Percentiles rank a stretch among this genome's conserved stretches.
These are phyloP conservation scores for Drosophila simulans DNA, from an alignment of 1,140 invertebrate genomes.

Conservation along the genomic window DNA sequence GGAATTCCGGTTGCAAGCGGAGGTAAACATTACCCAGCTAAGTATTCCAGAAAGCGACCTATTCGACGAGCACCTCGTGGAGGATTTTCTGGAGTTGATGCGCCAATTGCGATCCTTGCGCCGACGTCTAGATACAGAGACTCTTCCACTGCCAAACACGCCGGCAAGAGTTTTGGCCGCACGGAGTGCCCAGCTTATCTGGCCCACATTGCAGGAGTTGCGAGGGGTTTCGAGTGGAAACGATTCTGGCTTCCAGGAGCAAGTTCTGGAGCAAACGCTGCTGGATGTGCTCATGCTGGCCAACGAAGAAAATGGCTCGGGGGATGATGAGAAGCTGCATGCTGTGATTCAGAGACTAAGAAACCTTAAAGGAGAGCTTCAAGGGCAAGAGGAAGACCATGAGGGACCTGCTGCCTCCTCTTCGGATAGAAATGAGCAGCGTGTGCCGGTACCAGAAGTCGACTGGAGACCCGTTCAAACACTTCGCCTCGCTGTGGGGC, in stretches of 20 bases:
- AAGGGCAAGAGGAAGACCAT: neutral
- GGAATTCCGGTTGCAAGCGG: slow-evolving; percentile 55
- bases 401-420: neutral
- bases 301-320: slow-evolving; percentile 21
- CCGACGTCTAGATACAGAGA: slow-evolving; percentile 23
- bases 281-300: slow-evolving; percentile 60
- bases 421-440: slow-evolving; percentile 3
- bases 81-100: slow-evolving; percentile 67
- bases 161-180: slow-evolving; percentile 68
- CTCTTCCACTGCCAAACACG: slow-evolving; percentile 55
- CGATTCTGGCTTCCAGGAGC: neutral
- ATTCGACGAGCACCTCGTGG: slow-evolving; percentile 65
- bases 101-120: slow-evolving; percentile 36
- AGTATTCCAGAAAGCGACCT: slow-evolving; percentile 79
- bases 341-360: slow-evolving; percentile 63
- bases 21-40: slow-evolving; percentile 75
- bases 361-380: slow-evolving; percentile 40
- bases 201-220: slow-evolving; percentile 58
- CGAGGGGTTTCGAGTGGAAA: slow-evolving; percentile 6
- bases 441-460: neutral
- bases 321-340: slow-evolving; percentile 40
- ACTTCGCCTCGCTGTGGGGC: slow-evolving; percentile 52
- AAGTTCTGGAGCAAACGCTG: slow-evolving; percentile 41
- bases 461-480: slow-evolving; percentile 43
- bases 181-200: slow-evolving; percentile 64